phyloP scores from a whole-genome alignment of 2,888 invertebrate species.

The Drosophila nr. fundita region DNA sequence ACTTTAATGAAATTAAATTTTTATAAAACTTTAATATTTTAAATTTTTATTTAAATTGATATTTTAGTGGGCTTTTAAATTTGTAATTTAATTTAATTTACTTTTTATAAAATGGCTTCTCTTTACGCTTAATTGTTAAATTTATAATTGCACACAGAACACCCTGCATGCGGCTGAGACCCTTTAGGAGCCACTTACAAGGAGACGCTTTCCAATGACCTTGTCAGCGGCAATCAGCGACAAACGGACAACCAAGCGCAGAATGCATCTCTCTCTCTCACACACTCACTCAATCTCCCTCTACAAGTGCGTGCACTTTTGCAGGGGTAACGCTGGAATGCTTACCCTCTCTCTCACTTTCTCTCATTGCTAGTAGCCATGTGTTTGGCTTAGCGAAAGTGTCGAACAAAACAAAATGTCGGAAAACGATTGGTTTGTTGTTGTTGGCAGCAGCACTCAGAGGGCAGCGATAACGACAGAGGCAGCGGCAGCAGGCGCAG shows the following conservation, averaged over 20 bases:
- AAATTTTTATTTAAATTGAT: neutral
- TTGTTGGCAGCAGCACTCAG: slow-evolving; percentile 8
- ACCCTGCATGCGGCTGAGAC: slow-evolving; percentile 62
- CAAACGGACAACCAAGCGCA: neutral
- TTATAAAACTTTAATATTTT: too few species aligned
- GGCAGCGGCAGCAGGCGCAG: neutral
- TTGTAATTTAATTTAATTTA: neutral
- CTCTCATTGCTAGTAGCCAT: slow-evolving; percentile 32
- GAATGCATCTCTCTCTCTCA: neutral
- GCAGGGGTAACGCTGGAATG: slow-evolving; percentile 34
- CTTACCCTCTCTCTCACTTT: slow-evolving; percentile 14
- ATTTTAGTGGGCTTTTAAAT: neutral
- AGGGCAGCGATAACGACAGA: slow-evolving; percentile 5
- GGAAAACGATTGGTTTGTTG: slow-evolving; percentile 40
- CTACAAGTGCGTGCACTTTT: slow-evolving; percentile 25
- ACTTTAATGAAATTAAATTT: neutral
- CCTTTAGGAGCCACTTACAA: slow-evolving; percentile 52
- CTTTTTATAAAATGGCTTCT: neutral
- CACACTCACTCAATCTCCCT: neutral
- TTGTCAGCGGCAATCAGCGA: slow-evolving; percentile 54
- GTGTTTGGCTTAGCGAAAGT: slow-evolving; percentile 60
- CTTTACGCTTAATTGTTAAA: neutral
- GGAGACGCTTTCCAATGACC: slow-evolving; percentile 76
- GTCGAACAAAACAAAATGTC: slow-evolving; percentile 72
- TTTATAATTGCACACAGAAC: slow-evolving; percentile 1